Evolutionary conservation across 2,888 invertebrate genomes (phyloP), one percentile per base, ranked within the genome.

Genomic region (Melanostoma scalare): DNA sequence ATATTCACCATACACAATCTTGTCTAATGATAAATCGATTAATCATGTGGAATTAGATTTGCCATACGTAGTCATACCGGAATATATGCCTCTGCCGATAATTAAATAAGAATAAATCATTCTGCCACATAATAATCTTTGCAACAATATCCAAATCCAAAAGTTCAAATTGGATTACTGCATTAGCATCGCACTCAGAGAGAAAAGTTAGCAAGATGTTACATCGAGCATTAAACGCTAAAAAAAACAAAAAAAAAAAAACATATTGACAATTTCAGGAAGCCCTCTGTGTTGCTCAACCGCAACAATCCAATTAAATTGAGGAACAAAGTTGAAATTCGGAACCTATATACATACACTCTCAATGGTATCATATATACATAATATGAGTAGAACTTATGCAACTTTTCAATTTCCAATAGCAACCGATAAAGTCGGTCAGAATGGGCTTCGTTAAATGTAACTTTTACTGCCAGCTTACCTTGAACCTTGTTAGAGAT

Each of bases 221-320:
- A 61, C 61, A 61, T 61, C 46, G 63, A 63, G 48, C 63, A 63
- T 63, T 30, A 63, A 63, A 63, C 63, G 20, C 20, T 20, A 1
- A 20, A 20, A 63, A 50, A 38, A 38, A 63, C n/a, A 20, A 63
- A 50, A 38, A 38, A 63, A n/a, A n/a, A n/a, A n/a, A n/a, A n/a
- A n/a, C n/a, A 36, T 63, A 63, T 63, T 63, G 63, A 63, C 63
- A 63, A 50, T 48, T 63, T 63, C 36, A 38, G 33, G 33, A 30
- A 33, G 56, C 74, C 71, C 44, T 55, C 53, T 67, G 20, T 42
- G 4, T 75, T 46, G 40, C 40, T 61, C 58, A 63, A 10, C 50
- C 50, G 44, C 48, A 72, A 61, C 76, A 81, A 76, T 76, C 81
- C 81, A 76, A 76, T 81, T 81, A 76, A 61, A 68, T 50, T 31